These are phyloP conservation scores for Passer montanus DNA, from an alignment of 2,113 vertebrate species.

Conservation along the genomic window DNA sequence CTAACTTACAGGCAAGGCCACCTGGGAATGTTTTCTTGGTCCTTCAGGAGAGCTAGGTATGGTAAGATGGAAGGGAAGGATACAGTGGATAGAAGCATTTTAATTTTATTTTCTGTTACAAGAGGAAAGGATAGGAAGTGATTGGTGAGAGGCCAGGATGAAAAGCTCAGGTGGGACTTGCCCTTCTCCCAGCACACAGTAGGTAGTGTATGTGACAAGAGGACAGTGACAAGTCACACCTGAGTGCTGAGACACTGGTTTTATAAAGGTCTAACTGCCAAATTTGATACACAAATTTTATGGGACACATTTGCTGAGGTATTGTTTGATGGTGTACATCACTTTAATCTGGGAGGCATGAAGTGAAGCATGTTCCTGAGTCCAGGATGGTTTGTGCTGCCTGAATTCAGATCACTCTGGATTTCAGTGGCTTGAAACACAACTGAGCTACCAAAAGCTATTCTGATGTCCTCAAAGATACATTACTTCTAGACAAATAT, in stretches of 20 bases:
- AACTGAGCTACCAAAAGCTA: neutral
- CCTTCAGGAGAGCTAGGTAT: neutral
- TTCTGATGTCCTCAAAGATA: neutral
- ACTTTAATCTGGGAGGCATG: neutral
- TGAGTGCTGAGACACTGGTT: neutral
- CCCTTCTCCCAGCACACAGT: neutral
- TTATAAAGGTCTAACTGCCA: neutral
- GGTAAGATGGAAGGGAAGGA: neutral
- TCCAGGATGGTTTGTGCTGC: constrained; percentile 10
- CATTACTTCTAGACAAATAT: neutral
- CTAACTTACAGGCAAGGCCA: neutral
- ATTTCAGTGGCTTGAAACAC: neutral
- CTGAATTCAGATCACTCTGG: neutral
- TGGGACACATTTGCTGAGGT: neutral
- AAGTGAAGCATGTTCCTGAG: neutral
- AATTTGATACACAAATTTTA: neutral
- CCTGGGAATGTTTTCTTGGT: neutral
- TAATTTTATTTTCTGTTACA: neutral
- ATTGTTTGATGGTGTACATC: constrained; percentile 11
- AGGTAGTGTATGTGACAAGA: neutral
- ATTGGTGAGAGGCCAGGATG: neutral
- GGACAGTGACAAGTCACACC: neutral
- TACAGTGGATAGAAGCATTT: neutral
- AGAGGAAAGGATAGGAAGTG: neutral
- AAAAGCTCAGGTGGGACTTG: neutral